Base-by-base conservation (phyloP, 37 sponge, comb jelly and placozoan species). In the Corticium candelabrum region DNA sequence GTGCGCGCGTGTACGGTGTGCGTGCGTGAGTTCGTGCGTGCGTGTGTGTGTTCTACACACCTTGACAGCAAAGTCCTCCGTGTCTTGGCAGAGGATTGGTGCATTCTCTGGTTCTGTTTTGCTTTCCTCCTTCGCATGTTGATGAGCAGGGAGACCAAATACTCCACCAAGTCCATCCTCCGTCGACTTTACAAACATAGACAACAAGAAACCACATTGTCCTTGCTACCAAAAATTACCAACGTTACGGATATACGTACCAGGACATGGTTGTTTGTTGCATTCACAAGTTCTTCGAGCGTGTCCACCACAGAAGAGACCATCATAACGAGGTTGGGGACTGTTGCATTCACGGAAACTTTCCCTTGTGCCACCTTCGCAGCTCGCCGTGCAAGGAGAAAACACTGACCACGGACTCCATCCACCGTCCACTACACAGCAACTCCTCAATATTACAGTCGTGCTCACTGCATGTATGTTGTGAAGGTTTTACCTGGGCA, bases 91-190 rank as follows among this genome's bases (percentile, higher is more conserved):
- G 27, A 70, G 79, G 79, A n/a, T n/a, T n/a, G n/a, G n/a, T 50
- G 62, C 62, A 50, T 50, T 50, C 15, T 21, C 62, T 50, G 15
- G 62, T 50, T 21, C 62, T n/a, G n/a, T n/a, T n/a, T n/a, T n/a
- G n/a, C n/a, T n/a, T n/a, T n/a, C n/a, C n/a, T n/a, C n/a, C n/a
- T n/a, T 21, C 62, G 62, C 62, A 50, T 27, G 77, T 27, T 5
- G 40, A 37, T 76, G 77, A 57, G 36, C 77, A 76, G 40, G 40
- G 35, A 7, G 77, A 76, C 77, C 77, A 76, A 76, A 11, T 21
- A 27, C 68, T 76, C 77, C 77, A 76, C 35, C 27, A 21, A 35
- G 40, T 40, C 77, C 77, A 76, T 5, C 7, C 68, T 7, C 77
- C 77, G 36, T 76, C 77, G 5, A 32, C 62, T 50, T 27, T 11